These are phyloP conservation scores for Sylvia atricapilla DNA, from an alignment of 2,113 vertebrate genomes.

Conservation along the genomic window DNA sequence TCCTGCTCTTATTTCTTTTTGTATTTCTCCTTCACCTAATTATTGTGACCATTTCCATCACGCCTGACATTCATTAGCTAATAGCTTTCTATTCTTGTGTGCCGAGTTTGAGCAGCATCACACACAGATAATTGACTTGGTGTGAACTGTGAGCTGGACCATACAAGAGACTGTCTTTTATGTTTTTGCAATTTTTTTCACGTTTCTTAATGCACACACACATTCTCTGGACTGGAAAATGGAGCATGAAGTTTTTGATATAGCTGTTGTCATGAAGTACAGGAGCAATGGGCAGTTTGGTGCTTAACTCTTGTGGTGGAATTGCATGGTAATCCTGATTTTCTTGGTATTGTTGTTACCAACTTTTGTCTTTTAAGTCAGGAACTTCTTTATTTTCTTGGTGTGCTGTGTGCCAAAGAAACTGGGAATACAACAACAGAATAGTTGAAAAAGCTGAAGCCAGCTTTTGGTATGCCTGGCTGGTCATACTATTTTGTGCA, in stretches of 20 bases:
- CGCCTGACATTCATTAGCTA: background rate
- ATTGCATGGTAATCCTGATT: background rate
- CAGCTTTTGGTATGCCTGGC: background rate
- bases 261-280: background rate
- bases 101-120: background rate
- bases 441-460: background rate
- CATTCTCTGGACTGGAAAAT: background rate
- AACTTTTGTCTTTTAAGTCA: background rate
- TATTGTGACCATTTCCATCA: background rate
- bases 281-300: accelerated
- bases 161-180: background rate
- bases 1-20: background rate
- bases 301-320: background rate
- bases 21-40: background rate
- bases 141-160: background rate
- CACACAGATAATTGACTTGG: background rate
- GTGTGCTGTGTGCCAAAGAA: background rate
- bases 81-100: background rate
- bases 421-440: background rate
- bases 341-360: background rate
- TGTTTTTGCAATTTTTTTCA: background rate
- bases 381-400: background rate
- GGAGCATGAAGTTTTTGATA: background rate
- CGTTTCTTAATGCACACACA: background rate
- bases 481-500: background rate